phyloP scores from a whole-genome alignment of 2,113 vertebrate species.

The Garra rufa region DNA sequence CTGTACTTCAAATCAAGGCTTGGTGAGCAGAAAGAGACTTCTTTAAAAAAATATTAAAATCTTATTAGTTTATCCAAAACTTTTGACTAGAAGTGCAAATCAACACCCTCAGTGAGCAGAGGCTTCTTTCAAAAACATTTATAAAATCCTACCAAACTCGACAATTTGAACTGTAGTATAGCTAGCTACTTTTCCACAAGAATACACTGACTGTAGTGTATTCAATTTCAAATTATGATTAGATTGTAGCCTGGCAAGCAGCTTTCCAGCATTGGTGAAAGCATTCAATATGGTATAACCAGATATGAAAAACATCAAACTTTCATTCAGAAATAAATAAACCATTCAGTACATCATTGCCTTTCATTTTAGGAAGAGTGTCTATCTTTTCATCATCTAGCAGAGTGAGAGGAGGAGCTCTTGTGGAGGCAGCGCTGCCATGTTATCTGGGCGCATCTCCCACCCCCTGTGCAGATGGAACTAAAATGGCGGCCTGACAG shows the following conservation, averaged over 20 bases:
- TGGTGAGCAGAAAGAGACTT: too few species aligned
- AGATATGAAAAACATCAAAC: background rate
- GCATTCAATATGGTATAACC: background rate
- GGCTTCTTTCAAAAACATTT: background rate
- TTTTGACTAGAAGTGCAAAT: background rate
- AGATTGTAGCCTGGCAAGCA: background rate
- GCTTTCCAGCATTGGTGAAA: background rate
- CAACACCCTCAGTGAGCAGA: background rate
- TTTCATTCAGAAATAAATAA: background rate
- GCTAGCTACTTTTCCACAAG: background rate
- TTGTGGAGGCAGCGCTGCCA: slow-evolving; percentile 23
- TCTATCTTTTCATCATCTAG: slow-evolving; percentile 20
- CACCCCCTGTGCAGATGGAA: slow-evolving; percentile 53
- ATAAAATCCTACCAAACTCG: background rate
- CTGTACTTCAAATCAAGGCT: background rate
- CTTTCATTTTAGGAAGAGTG: background rate
- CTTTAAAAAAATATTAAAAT: too few species aligned
- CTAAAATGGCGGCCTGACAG: slow-evolving; percentile 33
- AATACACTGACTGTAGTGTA: background rate
- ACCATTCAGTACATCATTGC: background rate
- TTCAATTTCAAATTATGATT: background rate
- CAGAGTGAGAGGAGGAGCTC: slow-evolving; percentile 2
- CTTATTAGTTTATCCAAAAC: too few species aligned
- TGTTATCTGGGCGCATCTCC: slow-evolving; percentile 42
- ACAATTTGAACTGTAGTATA: background rate